Evolutionary conservation across 2,797 vertebrate species (phyloP).

Genomic region (Eremophila alpestris): DNA sequence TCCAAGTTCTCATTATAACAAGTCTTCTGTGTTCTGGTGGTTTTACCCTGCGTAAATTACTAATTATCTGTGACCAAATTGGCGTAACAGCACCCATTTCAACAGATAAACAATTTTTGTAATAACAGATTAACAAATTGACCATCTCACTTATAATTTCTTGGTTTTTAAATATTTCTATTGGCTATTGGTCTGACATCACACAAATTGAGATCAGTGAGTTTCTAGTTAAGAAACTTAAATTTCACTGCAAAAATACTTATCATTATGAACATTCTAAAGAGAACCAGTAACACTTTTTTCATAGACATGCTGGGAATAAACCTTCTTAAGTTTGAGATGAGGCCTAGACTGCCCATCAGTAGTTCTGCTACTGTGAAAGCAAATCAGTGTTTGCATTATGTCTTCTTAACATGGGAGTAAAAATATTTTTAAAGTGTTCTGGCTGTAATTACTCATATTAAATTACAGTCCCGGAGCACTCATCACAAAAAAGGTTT

Average conservation of each 20-base stretch:
- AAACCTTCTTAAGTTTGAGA: background rate
- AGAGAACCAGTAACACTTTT: background rate
- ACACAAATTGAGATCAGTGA: background rate
- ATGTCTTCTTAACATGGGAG: conserved; percentile 7
- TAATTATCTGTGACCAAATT: background rate
- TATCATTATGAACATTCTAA: background rate
- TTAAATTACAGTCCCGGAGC: background rate
- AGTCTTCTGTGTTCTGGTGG: background rate
- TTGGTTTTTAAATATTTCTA: background rate
- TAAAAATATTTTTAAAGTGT: background rate
- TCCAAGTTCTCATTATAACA: background rate
- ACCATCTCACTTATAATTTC: background rate
- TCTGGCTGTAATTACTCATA: background rate
- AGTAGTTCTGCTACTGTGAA: background rate
- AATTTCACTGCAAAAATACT: background rate
- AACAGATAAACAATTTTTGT: background rate
- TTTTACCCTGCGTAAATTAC: background rate
- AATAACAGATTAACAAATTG: background rate
- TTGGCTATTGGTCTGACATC: background rate
- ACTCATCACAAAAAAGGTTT: background rate
- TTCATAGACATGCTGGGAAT: background rate
- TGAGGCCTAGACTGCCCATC: background rate
- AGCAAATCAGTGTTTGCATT: conserved; percentile 34
- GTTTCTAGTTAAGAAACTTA: background rate
- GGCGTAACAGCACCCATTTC: background rate